A percentile compares a stretch with the other conserved stretches of the same genome.
Evolutionary conservation across 2,797 vertebrate species (phyloP).

Genomic region (Enteromius afrohamiltoni): DNA sequence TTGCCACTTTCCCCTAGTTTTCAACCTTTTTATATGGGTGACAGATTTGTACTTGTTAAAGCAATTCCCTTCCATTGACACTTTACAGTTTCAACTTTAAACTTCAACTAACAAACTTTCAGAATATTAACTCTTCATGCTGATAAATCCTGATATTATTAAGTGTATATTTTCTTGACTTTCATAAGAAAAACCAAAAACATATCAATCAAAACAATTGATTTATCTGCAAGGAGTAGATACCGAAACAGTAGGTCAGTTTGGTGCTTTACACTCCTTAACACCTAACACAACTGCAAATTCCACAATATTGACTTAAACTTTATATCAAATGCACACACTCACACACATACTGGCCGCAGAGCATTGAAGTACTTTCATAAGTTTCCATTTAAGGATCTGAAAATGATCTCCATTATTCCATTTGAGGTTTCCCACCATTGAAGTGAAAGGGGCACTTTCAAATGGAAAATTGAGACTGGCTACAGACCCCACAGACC

Average conservation of each 20-base stretch:
- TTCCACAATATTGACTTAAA: slow-evolving; percentile 24
- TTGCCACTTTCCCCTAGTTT: not conserved
- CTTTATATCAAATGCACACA: slow-evolving; percentile 13
- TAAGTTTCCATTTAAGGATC: slow-evolving; percentile 17
- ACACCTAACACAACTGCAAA: slow-evolving; percentile 9
- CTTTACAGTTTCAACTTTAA: not conserved
- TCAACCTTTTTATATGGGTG: not conserved
- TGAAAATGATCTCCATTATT: slow-evolving; percentile 34
- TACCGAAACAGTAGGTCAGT: not conserved
- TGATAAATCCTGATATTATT: not conserved
- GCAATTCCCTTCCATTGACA: not conserved
- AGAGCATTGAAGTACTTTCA: slow-evolving; percentile 22
- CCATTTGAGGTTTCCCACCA: slow-evolving; percentile 38
- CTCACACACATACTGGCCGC: slow-evolving; percentile 6
- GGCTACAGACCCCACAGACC: slow-evolving; percentile 13
- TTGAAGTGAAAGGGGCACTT: slow-evolving; percentile 39
- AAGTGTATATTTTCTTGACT: not conserved
- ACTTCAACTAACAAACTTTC: not conserved
- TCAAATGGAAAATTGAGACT: slow-evolving; percentile 45
- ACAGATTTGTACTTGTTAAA: slow-evolving; percentile 1
- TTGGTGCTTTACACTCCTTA: not conserved
- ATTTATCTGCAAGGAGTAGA: slow-evolving; percentile 3
- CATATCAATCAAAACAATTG: not conserved
- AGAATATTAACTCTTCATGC: not conserved
- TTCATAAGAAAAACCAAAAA: not conserved